phyloP scores from a whole-genome alignment of 2,888 invertebrate species.

The Eucriotettix oculatus region DNA sequence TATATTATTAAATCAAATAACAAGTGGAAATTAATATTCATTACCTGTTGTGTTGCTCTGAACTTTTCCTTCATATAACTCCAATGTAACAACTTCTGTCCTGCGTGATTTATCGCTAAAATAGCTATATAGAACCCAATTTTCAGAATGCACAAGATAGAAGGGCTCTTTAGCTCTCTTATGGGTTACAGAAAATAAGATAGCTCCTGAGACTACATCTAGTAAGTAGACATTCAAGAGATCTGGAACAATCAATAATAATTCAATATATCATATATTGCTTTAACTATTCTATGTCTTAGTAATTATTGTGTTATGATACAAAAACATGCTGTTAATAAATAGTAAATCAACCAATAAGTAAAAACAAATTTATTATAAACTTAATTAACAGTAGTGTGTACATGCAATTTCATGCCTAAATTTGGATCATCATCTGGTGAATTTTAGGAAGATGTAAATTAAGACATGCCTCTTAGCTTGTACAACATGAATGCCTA shows the following conservation, averaged over 20 bases:
- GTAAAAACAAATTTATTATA: no score
- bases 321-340: not conserved
- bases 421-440: no score
- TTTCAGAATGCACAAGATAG: slow-evolving; percentile 86
- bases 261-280: no score
- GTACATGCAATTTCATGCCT: no score
- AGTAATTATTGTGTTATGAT: not conserved
- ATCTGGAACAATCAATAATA: slow-evolving; percentile 30
- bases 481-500: no score
- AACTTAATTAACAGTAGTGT: no score
- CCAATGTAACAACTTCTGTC: slow-evolving; percentile 81
- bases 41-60: slow-evolving; percentile 56
- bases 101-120: slow-evolving; percentile 87
- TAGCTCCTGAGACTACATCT: slow-evolving; percentile 79
- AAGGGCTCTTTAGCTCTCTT: slow-evolving; percentile 70
- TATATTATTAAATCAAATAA: no score
- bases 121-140: slow-evolving; percentile 89
- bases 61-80: slow-evolving; percentile 85
- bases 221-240: slow-evolving; percentile 70
- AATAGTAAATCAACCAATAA: no score
- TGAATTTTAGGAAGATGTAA: not conserved
- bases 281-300: no score
- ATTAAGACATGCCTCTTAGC: not conserved
- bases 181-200: slow-evolving; percentile 72
- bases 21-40: no score